Evolutionary conservation across 2,888 invertebrate species (phyloP).

Genomic region (Thera obeliscata): DNA sequence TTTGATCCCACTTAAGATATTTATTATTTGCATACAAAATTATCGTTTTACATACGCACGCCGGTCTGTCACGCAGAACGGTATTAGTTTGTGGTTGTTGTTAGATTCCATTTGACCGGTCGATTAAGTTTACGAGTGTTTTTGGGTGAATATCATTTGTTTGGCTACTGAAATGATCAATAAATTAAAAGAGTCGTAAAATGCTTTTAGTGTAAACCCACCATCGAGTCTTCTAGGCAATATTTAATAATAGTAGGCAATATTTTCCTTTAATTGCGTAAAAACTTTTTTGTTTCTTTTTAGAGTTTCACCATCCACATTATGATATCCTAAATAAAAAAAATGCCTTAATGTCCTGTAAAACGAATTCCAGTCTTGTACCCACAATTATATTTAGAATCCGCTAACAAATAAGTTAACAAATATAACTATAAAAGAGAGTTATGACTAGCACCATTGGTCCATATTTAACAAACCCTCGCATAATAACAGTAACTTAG

Average conservation of each 20-base stretch:
- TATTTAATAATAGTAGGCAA: too few species aligned
- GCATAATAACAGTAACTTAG: slow-evolving; percentile 37
- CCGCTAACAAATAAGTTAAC: slow-evolving; percentile 32
- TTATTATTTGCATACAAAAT: slow-evolving; percentile 75
- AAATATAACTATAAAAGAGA: slow-evolving; percentile 27
- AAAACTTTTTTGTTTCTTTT: too few species aligned
- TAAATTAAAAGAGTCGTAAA: slow-evolving; percentile 18
- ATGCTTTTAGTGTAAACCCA: not conserved
- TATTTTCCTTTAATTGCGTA: too few species aligned
- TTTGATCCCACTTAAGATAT: slow-evolving; percentile 79
- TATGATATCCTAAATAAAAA: too few species aligned
- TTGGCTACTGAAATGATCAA: slow-evolving; percentile 20
- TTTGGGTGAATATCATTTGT: slow-evolving; percentile 32
- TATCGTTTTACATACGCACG: slow-evolving; percentile 59
- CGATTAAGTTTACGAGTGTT: slow-evolving; percentile 61
- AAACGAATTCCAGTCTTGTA: too few species aligned
- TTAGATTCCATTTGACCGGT: slow-evolving; percentile 50
- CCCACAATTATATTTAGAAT: too few species aligned
- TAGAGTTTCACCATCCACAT: too few species aligned
- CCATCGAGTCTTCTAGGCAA: too few species aligned
- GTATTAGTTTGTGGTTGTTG: slow-evolving; percentile 40
- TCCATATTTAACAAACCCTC: slow-evolving; percentile 32
- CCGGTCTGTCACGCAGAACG: slow-evolving; percentile 46
- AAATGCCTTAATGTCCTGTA: too few species aligned
- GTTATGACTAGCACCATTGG: slow-evolving; percentile 28